Conservation (phyloP, 2,888 invertebrate species). For the Ecdyonurus torrentis region DNA sequence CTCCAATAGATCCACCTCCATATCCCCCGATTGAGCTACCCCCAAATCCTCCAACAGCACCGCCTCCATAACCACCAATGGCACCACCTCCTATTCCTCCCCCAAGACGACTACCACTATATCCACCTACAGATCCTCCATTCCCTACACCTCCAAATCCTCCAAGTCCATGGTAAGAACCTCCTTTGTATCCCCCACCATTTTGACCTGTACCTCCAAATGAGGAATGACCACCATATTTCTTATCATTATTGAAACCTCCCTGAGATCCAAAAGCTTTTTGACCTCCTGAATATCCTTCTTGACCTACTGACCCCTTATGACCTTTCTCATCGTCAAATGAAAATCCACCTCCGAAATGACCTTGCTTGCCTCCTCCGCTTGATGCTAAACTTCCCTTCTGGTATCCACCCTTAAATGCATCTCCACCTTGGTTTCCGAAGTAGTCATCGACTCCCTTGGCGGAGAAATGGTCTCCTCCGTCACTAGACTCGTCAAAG, state of each 20-base stretch:
- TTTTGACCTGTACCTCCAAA: neutral
- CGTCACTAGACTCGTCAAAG: constrained; percentile 74
- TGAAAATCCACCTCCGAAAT: constrained; percentile 42
- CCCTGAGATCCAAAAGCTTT: neutral
- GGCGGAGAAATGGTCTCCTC: constrained; percentile 56
- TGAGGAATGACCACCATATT: neutral
- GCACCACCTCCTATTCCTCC: neutral
- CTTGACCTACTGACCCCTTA: constrained; percentile 7
- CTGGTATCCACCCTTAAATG: constrained; percentile 34
- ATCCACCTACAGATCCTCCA: neutral
- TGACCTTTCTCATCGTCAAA: constrained; percentile 9
- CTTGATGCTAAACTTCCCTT: constrained; percentile 53
- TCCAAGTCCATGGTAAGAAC: neutral
- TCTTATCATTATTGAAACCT: neutral
- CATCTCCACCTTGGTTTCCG: constrained; percentile 49
- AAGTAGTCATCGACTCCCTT: constrained; percentile 64
- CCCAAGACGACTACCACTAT: neutral
- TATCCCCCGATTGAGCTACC: neutral
- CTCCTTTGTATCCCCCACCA: neutral
- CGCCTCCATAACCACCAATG: neutral
- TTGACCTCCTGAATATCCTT: neutral
- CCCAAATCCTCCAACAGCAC: neutral
- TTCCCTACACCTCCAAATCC: neutral
- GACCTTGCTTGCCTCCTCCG: constrained; percentile 42
- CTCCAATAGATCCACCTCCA: neutral